Base-by-base conservation (phyloP, 2,888 invertebrate genomes). In the Scrobipalpa atriplicella region DNA sequence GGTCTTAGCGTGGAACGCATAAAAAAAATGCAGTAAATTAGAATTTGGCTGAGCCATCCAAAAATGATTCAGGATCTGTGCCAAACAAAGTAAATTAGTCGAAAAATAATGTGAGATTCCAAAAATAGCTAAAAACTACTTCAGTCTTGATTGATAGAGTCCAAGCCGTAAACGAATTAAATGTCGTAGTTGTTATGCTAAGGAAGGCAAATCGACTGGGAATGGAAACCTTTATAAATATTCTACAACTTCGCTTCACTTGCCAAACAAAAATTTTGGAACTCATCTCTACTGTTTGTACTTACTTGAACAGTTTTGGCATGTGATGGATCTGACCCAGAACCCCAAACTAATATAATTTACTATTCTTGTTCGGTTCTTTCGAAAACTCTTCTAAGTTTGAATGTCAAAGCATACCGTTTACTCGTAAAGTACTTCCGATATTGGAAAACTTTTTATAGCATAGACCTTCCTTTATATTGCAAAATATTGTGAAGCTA, bases 371-470 rank as follows among this genome's bases (percentile, higher is more conserved):
- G 29, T 36, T 36, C 18, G n/a, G n/a, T 58, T 58, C 29, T 58
- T 38, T 29, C 58, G 5, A 58, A 58, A 58, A 58, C 29, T 56
- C 19, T 36, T 56, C 36, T 11, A 56, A 60, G 10, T 65, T 65
- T 43, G 29, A 66, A 66, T 66, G 65, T 61, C 58, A 65, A 58
- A 65, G 54, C 54, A 56, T 56, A 21, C 19, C 19, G 29, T 39
- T 18, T 41, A 36, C 58, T 60, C 47, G 36, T 64, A 64, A 65
- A 65, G 29, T 60, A 60, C 47, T 65, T 43, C 52, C 52, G 61
- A 61, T 66, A 66, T 66, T 61, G 61, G 61, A 66, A 66, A 66
- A 66, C 61, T 66, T 66, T n/a, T 60, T 66, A 66, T 10, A 13
- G 29, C 29, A 19, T 58, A 58, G 9, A 38, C 36, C 56, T 38